Evolutionary conservation across 2,888 invertebrate genomes (phyloP).

Genomic region (Apeira syringaria): DNA sequence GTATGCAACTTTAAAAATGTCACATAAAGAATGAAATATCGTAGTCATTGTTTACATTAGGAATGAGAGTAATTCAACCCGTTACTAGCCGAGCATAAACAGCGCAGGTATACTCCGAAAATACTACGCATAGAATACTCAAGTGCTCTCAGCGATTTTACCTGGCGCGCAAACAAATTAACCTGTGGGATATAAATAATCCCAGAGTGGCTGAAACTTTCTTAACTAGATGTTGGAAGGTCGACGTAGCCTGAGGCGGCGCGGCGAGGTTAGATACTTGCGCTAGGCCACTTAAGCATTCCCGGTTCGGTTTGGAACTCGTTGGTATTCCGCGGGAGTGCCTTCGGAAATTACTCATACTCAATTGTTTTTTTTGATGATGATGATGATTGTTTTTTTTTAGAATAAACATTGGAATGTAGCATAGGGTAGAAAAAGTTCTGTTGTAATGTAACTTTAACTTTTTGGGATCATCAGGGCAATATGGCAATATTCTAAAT

Average conservation of each 20-base stretch:
- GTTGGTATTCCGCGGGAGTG: slow-evolving; percentile 28
- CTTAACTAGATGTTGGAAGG: slow-evolving; percentile 45
- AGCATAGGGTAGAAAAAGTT: not conserved
- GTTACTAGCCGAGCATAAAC: not conserved
- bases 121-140: slow-evolving; percentile 4
- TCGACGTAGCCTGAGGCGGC: slow-evolving; percentile 29
- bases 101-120: not conserved
- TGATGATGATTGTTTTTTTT: too few species aligned
- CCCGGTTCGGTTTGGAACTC: slow-evolving; percentile 24
- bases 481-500: too few species aligned
- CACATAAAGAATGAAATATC: too few species aligned
- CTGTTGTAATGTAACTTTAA: not conserved
- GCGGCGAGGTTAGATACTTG: slow-evolving; percentile 27
- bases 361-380: slow-evolving; percentile 34
- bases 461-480: too few species aligned
- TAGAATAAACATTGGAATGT: slow-evolving; percentile 7
- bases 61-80: too few species aligned
- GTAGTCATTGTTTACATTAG: too few species aligned
- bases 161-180: slow-evolving; percentile 48
- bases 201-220: slow-evolving; percentile 42
- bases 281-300: slow-evolving; percentile 24
- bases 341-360: slow-evolving; percentile 31
- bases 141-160: slow-evolving; percentile 24
- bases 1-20: too few species aligned
- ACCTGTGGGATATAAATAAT: slow-evolving; percentile 44